These are phyloP conservation scores for Eciton burchellii DNA, from an alignment of 1,140 invertebrate species.

Conservation along the genomic window DNA sequence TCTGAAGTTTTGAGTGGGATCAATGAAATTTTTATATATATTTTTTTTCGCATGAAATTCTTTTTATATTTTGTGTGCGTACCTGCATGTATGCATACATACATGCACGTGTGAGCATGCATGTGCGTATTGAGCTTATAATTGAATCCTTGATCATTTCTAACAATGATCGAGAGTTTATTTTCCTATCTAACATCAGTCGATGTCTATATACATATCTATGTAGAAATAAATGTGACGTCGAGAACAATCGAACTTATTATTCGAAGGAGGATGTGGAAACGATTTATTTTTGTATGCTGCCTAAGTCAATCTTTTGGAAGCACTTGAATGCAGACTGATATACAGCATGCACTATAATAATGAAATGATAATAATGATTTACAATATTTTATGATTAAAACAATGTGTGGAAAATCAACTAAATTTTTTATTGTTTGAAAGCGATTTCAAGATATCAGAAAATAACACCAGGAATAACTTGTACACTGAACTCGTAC, in stretches of 20 bases:
- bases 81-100: no score
- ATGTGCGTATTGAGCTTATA: no score
- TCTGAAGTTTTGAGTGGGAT: not conserved
- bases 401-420: constrained; percentile 7
- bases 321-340: not conserved
- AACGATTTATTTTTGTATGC: constrained; percentile 49
- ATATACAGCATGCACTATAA: constrained; percentile 1
- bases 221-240: constrained; percentile 37
- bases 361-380: constrained; percentile 2
- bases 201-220: constrained; percentile 16
- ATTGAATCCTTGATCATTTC: constrained; percentile 16
- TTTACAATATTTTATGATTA: not conserved
- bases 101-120: no score
- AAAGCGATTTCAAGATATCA: not conserved
- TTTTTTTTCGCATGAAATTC: not conserved
- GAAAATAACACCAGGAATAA: not conserved
- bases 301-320: not conserved
- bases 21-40: not conserved
- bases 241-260: constrained; percentile 47
- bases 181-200: constrained; percentile 28
- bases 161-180: constrained; percentile 19
- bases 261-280: constrained; percentile 32
- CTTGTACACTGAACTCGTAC: not conserved
- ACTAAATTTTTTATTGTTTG: not conserved
- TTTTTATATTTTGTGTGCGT: no score